Evolutionary conservation across 2,113 vertebrate genomes (phyloP).

Genomic region (Nerophis lumbriciformis): DNA sequence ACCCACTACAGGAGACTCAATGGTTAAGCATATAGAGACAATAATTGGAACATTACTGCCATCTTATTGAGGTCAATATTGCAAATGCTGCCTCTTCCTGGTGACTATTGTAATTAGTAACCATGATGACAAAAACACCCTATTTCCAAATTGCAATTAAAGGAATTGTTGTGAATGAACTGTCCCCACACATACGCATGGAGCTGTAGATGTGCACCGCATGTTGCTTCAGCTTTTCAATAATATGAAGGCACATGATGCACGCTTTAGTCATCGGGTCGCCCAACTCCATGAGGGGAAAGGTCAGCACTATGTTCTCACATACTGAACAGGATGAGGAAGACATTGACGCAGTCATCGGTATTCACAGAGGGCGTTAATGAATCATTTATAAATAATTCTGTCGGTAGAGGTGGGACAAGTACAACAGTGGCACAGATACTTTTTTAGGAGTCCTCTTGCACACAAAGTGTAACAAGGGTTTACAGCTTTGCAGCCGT

Average conservation of each 20-base stretch:
- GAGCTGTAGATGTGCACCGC: not conserved
- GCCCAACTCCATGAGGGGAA: not conserved
- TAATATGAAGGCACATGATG: not conserved
- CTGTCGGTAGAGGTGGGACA: conserved; percentile 15
- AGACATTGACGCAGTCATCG: conserved; percentile 5
- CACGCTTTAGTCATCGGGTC: not conserved
- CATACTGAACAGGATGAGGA: conserved; percentile 12
- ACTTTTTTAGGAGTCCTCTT: too few relatives aligned
- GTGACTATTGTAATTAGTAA: not conserved
- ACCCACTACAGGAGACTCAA: too few relatives aligned
- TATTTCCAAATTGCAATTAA: not conserved
- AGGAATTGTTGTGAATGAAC: not conserved
- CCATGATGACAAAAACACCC: not conserved
- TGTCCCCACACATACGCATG: not conserved
- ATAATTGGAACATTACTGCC: too few relatives aligned
- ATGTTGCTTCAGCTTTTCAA: not conserved
- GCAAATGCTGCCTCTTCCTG: not conserved
- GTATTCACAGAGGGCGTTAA: conserved; percentile 17
- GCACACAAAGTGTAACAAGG: too few relatives aligned
- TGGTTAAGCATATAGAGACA: too few relatives aligned
- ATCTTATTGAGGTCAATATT: not conserved
- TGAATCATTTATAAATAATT: conserved; percentile 32
- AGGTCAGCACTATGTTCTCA: conserved; percentile 7
- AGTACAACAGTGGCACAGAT: not conserved
- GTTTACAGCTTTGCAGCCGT: too few relatives aligned